Percentiles rank a stretch among this genome's conserved stretches.
Conservation (phyloP, 2,888 invertebrate genomes). For the Lordiphosa fenestrarum region DNA sequence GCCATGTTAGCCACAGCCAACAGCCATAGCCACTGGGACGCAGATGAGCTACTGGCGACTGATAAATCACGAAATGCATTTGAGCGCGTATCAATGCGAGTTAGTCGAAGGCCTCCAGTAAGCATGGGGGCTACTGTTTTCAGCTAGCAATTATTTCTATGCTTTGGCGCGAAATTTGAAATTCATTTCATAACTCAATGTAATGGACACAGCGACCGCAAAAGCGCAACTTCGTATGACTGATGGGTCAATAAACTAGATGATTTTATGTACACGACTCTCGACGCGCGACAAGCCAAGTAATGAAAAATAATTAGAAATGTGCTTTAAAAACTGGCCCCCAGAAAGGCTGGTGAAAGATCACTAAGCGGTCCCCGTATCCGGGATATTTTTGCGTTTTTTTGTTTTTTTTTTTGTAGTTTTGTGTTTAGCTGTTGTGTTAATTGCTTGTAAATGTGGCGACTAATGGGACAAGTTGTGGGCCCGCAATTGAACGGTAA, state of each 20-base stretch:
- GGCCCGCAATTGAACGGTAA: slow-evolving; percentile 31
- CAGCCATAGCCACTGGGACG: slow-evolving; percentile 35
- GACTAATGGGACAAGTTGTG: slow-evolving; percentile 35
- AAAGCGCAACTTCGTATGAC: slow-evolving; percentile 60
- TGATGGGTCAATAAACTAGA: slow-evolving; percentile 75
- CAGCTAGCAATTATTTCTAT: slow-evolving; percentile 66
- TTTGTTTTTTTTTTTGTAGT: slow-evolving; percentile 31
- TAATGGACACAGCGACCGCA: slow-evolving; percentile 64
- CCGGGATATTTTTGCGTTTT: slow-evolving; percentile 16
- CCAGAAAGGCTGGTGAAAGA: slow-evolving; percentile 18
- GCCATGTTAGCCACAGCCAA: slow-evolving; percentile 28
- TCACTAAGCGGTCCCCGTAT: slow-evolving; percentile 11
- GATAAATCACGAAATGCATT: slow-evolving; percentile 72
- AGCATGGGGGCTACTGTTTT: slow-evolving; percentile 39
- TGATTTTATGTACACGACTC: slow-evolving; percentile 66
- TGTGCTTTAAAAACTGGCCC: slow-evolving; percentile 40
- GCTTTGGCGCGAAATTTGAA: slow-evolving; percentile 71
- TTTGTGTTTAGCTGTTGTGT: slow-evolving; percentile 30
- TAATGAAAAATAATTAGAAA: slow-evolving; percentile 73
- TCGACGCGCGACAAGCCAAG: slow-evolving; percentile 55
- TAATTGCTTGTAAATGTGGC: slow-evolving; percentile 54
- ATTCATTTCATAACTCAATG: slow-evolving; percentile 74
- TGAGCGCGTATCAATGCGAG: slow-evolving; percentile 62
- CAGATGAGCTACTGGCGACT: slow-evolving; percentile 66
- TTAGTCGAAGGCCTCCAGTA: slow-evolving; percentile 13